These are phyloP conservation scores for Epizoanthus ramosus DNA, from an alignment of 92 coral and sea anemone genomes.

Conservation along the genomic window DNA sequence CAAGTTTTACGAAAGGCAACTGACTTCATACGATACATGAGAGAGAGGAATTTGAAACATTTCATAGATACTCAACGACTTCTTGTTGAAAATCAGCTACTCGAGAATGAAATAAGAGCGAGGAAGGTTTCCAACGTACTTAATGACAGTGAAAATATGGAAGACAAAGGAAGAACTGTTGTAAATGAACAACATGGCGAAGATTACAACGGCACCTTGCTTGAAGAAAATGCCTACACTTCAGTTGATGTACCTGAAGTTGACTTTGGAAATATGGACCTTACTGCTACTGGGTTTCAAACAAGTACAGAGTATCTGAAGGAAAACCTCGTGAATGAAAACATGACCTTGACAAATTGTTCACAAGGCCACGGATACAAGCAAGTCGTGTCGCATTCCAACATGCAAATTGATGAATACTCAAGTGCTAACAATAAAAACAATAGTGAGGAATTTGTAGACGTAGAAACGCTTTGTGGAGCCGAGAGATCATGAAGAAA, in stretches of 20 bases:
- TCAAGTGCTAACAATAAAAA: not conserved
- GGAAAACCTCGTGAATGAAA: not conserved
- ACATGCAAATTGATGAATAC: not conserved
- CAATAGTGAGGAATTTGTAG: conserved; percentile 17
- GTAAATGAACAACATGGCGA: not conserved
- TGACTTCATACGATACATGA: conserved; percentile 19
- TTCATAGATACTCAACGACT: conserved; percentile 31
- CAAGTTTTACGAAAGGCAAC: conserved; percentile 31
- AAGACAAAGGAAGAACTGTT: not conserved
- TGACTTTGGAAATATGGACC: not conserved
- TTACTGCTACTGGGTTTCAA: not conserved
- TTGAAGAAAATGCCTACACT: not conserved
- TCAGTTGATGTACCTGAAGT: not conserved
- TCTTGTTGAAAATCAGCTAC: conserved; percentile 25
- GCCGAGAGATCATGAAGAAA: not conserved
- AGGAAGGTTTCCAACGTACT: not conserved
- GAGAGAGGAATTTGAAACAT: conserved; percentile 5
- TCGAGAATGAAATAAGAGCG: conserved; percentile 16
- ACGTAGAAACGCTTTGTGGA: conserved; percentile 22
- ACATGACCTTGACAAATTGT: not conserved
- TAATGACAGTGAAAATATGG: not conserved
- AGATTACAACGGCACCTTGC: not conserved
- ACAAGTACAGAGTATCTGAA: not conserved
- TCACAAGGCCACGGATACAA: not conserved
- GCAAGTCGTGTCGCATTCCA: conserved; percentile 9